phyloP scores from a whole-genome alignment of 2,113 vertebrate species.

The Daubentonia madagascariensis region DNA sequence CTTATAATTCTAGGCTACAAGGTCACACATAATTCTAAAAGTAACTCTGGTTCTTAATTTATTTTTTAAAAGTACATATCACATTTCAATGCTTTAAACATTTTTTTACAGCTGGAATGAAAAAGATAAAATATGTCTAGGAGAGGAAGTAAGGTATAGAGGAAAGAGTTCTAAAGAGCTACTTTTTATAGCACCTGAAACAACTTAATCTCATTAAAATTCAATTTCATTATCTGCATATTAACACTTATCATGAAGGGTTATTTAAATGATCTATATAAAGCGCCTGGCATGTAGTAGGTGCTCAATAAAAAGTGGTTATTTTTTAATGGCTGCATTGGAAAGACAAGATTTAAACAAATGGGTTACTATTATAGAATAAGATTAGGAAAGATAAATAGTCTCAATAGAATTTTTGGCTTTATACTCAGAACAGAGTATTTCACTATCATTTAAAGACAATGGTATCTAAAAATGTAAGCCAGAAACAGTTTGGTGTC shows the following conservation, averaged over 20 bases:
- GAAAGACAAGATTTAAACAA: slow-evolving; percentile 11
- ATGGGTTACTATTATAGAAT: background rate
- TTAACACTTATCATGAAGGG: background rate
- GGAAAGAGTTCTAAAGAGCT: background rate
- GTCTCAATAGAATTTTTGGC: background rate
- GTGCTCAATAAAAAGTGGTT: background rate
- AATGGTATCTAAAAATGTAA: background rate
- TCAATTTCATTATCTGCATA: background rate
- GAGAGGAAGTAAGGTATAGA: background rate
- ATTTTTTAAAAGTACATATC: slow-evolving; percentile 1
- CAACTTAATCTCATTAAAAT: slow-evolving; percentile 23
- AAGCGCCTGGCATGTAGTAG: background rate
- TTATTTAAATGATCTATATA: slow-evolving; percentile 1
- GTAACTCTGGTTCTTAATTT: background rate
- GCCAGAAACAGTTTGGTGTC: background rate
- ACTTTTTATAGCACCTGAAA: background rate
- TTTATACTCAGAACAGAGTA: background rate
- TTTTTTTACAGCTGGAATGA: slow-evolving; percentile 18
- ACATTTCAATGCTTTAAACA: background rate
- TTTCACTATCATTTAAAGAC: background rate
- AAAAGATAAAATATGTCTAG: background rate
- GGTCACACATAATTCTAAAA: slow-evolving; percentile 30
- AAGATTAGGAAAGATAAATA: background rate
- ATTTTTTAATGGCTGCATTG: background rate
- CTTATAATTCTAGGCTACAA: slow-evolving; percentile 35